Percentiles rank a stretch among this genome's conserved stretches.
Evolutionary conservation across 2,113 vertebrate species (phyloP).

Genomic region (Bathybates hornii): DNA sequence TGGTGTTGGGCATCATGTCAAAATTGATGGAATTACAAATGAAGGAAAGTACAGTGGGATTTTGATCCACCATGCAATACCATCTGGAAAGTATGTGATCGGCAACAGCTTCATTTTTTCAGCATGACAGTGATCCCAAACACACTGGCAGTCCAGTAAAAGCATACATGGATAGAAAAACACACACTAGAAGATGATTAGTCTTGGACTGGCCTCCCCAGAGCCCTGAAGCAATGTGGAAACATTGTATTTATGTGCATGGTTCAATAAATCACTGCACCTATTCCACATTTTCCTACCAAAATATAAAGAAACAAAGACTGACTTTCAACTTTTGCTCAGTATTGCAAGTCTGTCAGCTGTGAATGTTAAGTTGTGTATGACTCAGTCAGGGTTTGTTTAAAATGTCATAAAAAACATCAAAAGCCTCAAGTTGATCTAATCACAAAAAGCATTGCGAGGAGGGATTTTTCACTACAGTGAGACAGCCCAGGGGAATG

Average conservation of each 20-base stretch:
- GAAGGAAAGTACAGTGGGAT: neutral
- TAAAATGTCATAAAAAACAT: slow-evolving; percentile 41
- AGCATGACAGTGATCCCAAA: neutral
- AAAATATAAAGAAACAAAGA: neutral
- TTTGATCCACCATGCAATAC: neutral
- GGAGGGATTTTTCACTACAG: slow-evolving; percentile 60
- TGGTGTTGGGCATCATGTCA: neutral
- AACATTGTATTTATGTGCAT: neutral
- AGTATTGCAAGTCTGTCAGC: neutral
- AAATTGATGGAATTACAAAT: neutral
- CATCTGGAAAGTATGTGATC: neutral
- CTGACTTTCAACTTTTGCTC: neutral
- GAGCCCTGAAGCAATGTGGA: neutral
- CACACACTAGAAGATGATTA: neutral
- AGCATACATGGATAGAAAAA: neutral
- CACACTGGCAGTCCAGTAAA: neutral
- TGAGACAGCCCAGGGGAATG: slow-evolving; percentile 54
- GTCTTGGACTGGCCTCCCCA: neutral
- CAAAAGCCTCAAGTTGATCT: slow-evolving; percentile 51
- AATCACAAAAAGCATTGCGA: slow-evolving; percentile 24
- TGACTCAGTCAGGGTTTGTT: slow-evolving; percentile 2
- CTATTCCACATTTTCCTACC: neutral
- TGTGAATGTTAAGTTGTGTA: neutral
- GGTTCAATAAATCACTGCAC: neutral
- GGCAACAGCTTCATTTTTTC: neutral